Percentiles rank a stretch among this genome's conserved stretches.
These are phyloP conservation scores for Dinomys branickii DNA, from an alignment of 2,113 vertebrate species.

Conservation along the genomic window DNA sequence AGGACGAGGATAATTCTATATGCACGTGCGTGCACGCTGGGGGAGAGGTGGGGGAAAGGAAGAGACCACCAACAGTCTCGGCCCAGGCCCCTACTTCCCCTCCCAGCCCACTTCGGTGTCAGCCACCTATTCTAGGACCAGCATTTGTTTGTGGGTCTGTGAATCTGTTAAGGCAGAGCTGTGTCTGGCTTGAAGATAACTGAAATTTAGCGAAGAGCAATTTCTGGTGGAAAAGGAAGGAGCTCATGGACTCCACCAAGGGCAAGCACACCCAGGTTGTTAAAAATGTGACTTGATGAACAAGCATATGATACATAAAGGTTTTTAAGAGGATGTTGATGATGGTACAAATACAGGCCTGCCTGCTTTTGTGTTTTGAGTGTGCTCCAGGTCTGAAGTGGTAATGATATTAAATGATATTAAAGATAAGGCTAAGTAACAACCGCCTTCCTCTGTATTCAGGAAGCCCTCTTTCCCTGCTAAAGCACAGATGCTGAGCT, in stretches of 20 bases:
- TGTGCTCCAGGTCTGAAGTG: too few relatives aligned
- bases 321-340: not conserved
- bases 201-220: not conserved
- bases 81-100: not conserved
- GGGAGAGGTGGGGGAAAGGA: not conserved
- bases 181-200: not conserved
- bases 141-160: not conserved
- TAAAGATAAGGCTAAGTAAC: not conserved
- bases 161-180: not conserved
- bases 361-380: accelerated
- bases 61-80: slow-evolving; percentile 66
- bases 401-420: not conserved
- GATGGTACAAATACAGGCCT: not conserved
- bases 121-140: not conserved
- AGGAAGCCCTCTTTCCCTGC: not conserved
- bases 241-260: not conserved
- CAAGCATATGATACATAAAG: not conserved
- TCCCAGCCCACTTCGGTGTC: not conserved
- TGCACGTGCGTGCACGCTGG: not conserved
- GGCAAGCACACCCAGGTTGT: not conserved
- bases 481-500: not conserved
- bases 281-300: not conserved
- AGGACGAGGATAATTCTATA: not conserved
- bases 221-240: not conserved
- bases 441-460: too few relatives aligned